phyloP scores from a whole-genome alignment of 2,888 invertebrate species.

The Caenorhabditis plicata region DNA sequence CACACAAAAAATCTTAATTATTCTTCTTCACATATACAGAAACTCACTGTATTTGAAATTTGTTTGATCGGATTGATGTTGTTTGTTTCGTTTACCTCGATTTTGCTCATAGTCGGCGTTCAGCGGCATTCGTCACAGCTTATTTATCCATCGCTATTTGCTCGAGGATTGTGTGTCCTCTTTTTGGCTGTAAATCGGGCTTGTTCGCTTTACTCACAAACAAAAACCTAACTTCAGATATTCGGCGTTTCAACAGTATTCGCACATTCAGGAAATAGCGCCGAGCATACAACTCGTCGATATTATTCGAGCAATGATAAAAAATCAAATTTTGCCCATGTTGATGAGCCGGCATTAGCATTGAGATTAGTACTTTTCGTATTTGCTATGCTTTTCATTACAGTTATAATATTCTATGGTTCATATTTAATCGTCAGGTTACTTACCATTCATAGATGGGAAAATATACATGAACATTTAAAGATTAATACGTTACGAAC shows the following conservation, averaged over 20 bases:
- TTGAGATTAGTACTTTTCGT: conserved; percentile 53
- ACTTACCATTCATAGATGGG: no score
- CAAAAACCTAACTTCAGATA: conserved; percentile 19
- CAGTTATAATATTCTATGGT: conserved; percentile 52
- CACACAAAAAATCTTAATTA: neutral
- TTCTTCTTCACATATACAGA: conserved; percentile 21
- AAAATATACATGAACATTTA: no score
- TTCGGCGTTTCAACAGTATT: conserved; percentile 58
- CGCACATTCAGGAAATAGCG: conserved; percentile 17
- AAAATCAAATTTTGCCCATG: no score
- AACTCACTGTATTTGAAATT: conserved; percentile 27
- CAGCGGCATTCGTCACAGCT: conserved; percentile 33
- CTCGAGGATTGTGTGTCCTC: conserved; percentile 47
- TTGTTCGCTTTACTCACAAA: neutral
- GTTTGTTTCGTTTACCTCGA: conserved; percentile 37
- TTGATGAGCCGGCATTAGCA: conserved; percentile 39
- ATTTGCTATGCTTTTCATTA: conserved; percentile 54
- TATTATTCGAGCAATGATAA: no score
- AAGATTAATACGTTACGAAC: conserved; percentile 48
- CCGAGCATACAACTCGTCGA: neutral
- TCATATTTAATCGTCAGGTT: conserved; percentile 56
- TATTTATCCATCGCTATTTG: conserved; percentile 53
- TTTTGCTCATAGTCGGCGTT: conserved; percentile 43
- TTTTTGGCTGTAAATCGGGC: conserved; percentile 45
- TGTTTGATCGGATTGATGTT: conserved; percentile 38